Conservation (phyloP, 2,888 invertebrate genomes). For the Parnassius apollo region DNA sequence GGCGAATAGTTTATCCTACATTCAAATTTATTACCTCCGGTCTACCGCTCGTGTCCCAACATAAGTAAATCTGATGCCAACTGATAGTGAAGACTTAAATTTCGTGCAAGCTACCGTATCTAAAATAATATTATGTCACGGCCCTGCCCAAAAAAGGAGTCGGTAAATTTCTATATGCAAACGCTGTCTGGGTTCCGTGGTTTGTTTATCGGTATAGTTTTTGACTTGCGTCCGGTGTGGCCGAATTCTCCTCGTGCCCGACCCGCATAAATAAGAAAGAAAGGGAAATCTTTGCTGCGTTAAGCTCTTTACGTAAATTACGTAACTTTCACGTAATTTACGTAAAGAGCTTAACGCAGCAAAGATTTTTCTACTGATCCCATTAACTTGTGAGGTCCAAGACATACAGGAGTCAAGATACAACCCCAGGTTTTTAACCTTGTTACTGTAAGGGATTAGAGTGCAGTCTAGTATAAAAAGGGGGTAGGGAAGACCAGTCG, state of each 20-base stretch:
- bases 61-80: constrained; percentile 10
- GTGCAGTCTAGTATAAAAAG: too few relatives aligned
- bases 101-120: constrained; percentile 24
- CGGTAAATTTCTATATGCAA: constrained; percentile 38
- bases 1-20: constrained; percentile 17
- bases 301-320: too few relatives aligned
- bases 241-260: constrained; percentile 43
- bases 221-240: constrained; percentile 41
- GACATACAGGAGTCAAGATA: too few relatives aligned
- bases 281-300: too few relatives aligned
- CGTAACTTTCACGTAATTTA: too few relatives aligned
- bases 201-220: constrained; percentile 43
- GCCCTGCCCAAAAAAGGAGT: constrained; percentile 37
- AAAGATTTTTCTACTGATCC: too few relatives aligned
- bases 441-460: too few relatives aligned
- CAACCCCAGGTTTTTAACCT: too few relatives aligned
- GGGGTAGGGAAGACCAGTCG: too few relatives aligned
- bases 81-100: constrained; percentile 18
- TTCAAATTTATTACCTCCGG: constrained; percentile 26
- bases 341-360: too few relatives aligned
- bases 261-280: constrained; percentile 40
- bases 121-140: constrained; percentile 41
- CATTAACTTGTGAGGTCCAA: too few relatives aligned
- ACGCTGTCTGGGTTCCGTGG: constrained; percentile 29
- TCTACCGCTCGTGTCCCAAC: constrained; percentile 11